Percentiles rank a stretch among this genome's conserved stretches.
phyloP scores from a whole-genome alignment of 2,113 vertebrate genomes.

The Sterna hirundo region DNA sequence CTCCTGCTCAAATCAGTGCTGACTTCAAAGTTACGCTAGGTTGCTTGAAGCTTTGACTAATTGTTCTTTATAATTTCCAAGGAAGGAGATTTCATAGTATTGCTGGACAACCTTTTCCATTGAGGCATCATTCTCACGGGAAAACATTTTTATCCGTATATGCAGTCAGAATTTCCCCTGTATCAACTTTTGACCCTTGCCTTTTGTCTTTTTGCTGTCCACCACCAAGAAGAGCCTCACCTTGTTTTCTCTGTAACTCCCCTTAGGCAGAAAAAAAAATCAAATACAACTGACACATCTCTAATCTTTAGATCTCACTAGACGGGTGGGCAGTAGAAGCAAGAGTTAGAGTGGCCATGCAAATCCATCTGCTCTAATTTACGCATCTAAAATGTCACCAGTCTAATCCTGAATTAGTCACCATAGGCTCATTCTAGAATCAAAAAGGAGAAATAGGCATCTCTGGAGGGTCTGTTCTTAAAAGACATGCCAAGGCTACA shows the following conservation, averaged over 20 bases:
- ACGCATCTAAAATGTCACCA: neutral
- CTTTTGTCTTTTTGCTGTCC: neutral
- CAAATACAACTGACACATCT: neutral
- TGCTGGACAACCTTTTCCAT: neutral
- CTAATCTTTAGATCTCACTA: neutral
- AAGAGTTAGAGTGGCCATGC: neutral
- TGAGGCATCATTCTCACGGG: neutral
- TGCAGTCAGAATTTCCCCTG: neutral
- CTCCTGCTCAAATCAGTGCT: neutral
- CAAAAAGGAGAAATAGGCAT: neutral
- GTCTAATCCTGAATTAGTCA: neutral
- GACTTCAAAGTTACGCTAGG: neutral
- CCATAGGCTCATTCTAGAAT: neutral
- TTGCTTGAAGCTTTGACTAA: neutral
- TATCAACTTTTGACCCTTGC: neutral
- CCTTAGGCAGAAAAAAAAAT: neutral
- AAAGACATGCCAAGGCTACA: neutral
- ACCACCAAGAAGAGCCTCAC: neutral
- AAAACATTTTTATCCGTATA: neutral
- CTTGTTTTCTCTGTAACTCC: neutral
- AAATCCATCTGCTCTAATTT: neutral
- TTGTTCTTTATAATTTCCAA: neutral
- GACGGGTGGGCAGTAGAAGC: neutral
- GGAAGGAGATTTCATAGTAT: neutral
- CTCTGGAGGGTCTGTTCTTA: neutral